Base-by-base conservation (phyloP, 2,113 vertebrate species). In the Indri indri region DNA sequence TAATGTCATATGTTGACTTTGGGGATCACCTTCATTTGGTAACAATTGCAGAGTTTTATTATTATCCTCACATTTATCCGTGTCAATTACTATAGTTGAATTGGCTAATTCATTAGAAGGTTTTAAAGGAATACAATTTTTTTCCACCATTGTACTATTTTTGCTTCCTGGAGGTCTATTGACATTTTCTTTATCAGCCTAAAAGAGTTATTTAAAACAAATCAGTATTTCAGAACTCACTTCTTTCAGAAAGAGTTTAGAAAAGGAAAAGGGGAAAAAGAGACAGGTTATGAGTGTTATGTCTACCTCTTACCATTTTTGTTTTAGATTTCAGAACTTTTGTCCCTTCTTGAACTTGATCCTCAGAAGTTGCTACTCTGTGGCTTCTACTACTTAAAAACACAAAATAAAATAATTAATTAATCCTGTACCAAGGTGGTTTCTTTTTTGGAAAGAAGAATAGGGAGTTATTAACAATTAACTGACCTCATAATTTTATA, bases 101-200 rank as follows among this genome's bases (percentile, higher is more conserved):
- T 71, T 97, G 91, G 81, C 94, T 73, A 97, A 54, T 63, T 96
- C 94, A 81, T 77, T 54, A 68, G 95, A 91, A 32, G 97, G 45
- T 65, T 97, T 98, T 96, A 98, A 96, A 27, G 88, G 76, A 79
- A 82, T 42, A 91, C 70, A 93, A 70, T 68, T 90, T 92, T 97
- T 93, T 86, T 57, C 97, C 77, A 96, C 34, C 18, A 37, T 95
- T 61, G 37, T 6, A 1, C 90, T 85, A 94, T 92, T 91, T 79
- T 97, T 88, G 4, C 85, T 96, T 94, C 66, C 88, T 32, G 80
- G 76, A 45, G 76, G 30, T 80, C 96, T 70, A 76, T 73, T 63
- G 52, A 95, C 63, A 96, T 98, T 99, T 97, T 99, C 98, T 98
- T 98, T 99, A 94, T 98, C 97, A 94, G 98, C 98, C 98, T 99